These are phyloP conservation scores for Drosophila maculinotata DNA, from an alignment of 2,888 invertebrate species.

Conservation along the genomic window DNA sequence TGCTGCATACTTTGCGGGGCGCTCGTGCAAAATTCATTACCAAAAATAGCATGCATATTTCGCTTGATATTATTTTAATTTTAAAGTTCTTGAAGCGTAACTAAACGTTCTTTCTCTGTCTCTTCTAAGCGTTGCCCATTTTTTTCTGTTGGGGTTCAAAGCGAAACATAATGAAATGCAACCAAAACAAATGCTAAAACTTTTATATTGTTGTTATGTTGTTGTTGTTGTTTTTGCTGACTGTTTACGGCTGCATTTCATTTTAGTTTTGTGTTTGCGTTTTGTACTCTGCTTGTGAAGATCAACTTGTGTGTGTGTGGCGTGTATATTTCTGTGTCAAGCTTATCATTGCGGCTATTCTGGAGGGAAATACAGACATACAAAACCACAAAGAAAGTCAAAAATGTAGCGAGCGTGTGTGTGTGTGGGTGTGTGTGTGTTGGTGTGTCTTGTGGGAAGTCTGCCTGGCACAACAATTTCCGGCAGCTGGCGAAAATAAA, in stretches of 20 bases:
- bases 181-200: constrained; percentile 54
- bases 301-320: constrained; percentile 2
- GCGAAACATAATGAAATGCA: constrained; percentile 47
- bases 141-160: constrained; percentile 17
- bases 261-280: constrained; percentile 16
- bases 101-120: neutral
- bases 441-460: constrained; percentile 26
- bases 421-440: constrained; percentile 6
- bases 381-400: constrained; percentile 34
- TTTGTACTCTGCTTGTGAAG: neutral
- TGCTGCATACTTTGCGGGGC: constrained; percentile 9
- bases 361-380: constrained; percentile 12
- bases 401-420: constrained; percentile 23
- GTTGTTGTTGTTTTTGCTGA: constrained; percentile 13
- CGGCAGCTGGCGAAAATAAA: constrained; percentile 47
- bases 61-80: constrained; percentile 40
- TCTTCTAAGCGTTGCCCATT: neutral
- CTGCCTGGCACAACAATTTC: constrained; percentile 45
- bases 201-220: constrained; percentile 39
- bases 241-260: constrained; percentile 28
- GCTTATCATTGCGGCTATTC: constrained; percentile 50
- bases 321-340: constrained; percentile 45
- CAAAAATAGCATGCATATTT: constrained; percentile 31
- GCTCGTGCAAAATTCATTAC: constrained; percentile 38
- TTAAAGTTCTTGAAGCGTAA: constrained; percentile 30